Percentiles rank a stretch among this genome's conserved stretches.
phyloP scores from a whole-genome alignment of 2,888 invertebrate species.

The Pristionchus mayeri region DNA sequence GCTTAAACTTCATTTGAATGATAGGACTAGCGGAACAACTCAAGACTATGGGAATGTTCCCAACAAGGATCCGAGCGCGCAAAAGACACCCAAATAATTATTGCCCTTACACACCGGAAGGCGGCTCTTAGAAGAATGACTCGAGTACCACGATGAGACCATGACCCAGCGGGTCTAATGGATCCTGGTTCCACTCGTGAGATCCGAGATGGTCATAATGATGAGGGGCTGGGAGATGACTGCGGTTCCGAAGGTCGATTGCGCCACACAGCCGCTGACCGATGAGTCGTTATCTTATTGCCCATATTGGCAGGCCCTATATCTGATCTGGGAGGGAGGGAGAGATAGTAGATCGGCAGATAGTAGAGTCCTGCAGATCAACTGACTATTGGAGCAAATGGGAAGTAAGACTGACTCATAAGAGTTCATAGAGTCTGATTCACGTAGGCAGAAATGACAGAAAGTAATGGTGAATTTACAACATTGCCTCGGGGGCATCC shows the following conservation, averaged over 20 bases:
- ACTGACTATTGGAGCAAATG: background rate
- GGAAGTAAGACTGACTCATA: background rate
- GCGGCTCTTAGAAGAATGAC: background rate
- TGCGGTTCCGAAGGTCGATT: background rate
- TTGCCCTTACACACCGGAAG: background rate
- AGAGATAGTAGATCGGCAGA: background rate
- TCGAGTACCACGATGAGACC: background rate
- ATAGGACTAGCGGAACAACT: too few species aligned
- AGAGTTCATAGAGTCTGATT: too few species aligned
- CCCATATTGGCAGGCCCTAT: constrained; percentile 2
- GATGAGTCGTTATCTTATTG: background rate
- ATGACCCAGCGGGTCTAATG: background rate
- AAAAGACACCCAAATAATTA: too few species aligned
- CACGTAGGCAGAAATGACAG: too few species aligned
- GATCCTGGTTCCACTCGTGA: background rate
- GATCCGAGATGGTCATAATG: constrained; percentile 11
- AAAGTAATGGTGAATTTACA: too few species aligned
- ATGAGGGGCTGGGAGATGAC: too few species aligned
- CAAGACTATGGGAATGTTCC: too few species aligned
- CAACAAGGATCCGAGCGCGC: too few species aligned
- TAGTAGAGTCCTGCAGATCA: background rate
- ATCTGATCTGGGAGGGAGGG: background rate
- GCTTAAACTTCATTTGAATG: too few species aligned
- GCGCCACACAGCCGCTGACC: background rate
- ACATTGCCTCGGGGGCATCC: too few species aligned